A percentile compares a stretch with the other conserved stretches of the same genome.
These are phyloP conservation scores for Oxyteleia sp. DNA, from an alignment of 2,888 invertebrate species.

Conservation along the genomic window DNA sequence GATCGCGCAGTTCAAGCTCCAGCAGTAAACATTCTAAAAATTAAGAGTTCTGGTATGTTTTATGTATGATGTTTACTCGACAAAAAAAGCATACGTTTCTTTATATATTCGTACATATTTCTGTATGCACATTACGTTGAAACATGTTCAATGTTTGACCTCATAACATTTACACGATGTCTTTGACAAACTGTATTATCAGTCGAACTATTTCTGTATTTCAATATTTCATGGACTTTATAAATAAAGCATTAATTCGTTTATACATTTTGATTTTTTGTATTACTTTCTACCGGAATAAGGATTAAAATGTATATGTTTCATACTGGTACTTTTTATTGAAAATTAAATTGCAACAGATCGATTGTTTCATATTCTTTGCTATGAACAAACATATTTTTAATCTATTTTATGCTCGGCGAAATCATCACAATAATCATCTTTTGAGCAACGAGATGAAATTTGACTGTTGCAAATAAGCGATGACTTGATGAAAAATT, in stretches of 20 bases:
- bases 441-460: constrained; percentile 18
- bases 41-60: constrained; percentile 56
- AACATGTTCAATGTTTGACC: not conserved
- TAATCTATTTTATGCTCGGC: not conserved
- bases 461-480: constrained; percentile 5
- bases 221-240: constrained; percentile 6
- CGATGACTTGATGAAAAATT: constrained; percentile 23
- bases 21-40: constrained; percentile 83
- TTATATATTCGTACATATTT: constrained; percentile 22
- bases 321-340: constrained; percentile 14
- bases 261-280: constrained; percentile 3
- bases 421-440: constrained; percentile 11
- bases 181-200: not conserved
- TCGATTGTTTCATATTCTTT: not conserved
- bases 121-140: constrained; percentile 13
- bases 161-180: not conserved
- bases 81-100: constrained; percentile 5
- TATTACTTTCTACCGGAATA: not conserved
- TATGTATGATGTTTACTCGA: not conserved
- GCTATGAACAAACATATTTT: constrained; percentile 6
- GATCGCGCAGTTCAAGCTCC: constrained; percentile 82
- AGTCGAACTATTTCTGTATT: not conserved
- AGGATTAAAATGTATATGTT: not conserved
- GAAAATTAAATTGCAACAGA: constrained; percentile 16
- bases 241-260: constrained; percentile 32